Base-by-base conservation (phyloP, 2,888 invertebrate genomes). In the Ochropleura leucogaster region DNA sequence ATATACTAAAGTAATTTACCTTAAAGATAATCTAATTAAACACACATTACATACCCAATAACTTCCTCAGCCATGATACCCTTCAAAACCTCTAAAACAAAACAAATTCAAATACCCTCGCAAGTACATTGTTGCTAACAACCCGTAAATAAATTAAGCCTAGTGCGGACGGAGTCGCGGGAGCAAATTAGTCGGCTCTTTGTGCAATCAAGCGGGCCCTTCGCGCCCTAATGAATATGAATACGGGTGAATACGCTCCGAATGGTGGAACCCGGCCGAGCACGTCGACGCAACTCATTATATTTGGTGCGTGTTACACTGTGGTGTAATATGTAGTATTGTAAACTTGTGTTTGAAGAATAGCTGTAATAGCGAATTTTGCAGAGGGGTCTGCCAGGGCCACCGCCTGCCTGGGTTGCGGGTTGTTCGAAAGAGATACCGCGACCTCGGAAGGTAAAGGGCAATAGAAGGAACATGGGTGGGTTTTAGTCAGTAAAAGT, bases 181-280 rank as follows among this genome's bases (percentile, higher is more conserved):
- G 92, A 90, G 92, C 89, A 91, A 96, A 96, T 96, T 96, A 96
- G 95, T 93, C 90, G 88, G 92, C 95, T 95, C 96, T 96, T 96
- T 96, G 96, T 96, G 96, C 96, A 96, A 96, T 96, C 96, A 96
- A 93, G 95, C 96, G 94, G 88, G 92, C 94, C 94, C 95, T 95
- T 94, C 94, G 93, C 92, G 91, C 91, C 92, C 94, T 96, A 95
- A 96, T 96, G 96, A 96, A 96, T 95, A 95, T 95, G 95, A 95
- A 95, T 95, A 95, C 93, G 93, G 91, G 88, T 92, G 93, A 92
- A 93, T 93, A 94, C 92, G 92, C 91, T 89, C 87, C 87, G 92
- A 90, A 89, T 89, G 87, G 89, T 91, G 89, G 90, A 89, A 89
- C 90, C 89, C 90, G 86, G 80, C 88, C 89, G 89, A 87, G 86